A percentile compares a stretch with the other conserved stretches of the same genome.
Conservation (phyloP, 2,113 vertebrate species). For the Eleginops maclovinus region DNA sequence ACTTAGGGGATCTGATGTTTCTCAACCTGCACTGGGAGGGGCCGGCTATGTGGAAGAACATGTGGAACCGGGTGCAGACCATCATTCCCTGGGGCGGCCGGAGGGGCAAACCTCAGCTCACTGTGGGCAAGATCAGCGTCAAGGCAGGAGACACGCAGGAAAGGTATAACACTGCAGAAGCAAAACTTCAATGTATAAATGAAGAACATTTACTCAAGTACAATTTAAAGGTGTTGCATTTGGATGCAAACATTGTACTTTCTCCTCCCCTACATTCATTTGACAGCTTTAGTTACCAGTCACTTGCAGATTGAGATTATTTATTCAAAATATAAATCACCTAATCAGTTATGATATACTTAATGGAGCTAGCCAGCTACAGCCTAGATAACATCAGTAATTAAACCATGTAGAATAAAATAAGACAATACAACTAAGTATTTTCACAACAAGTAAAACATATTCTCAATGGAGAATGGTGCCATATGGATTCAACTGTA, state of each 20-base stretch:
- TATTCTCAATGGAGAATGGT: not conserved
- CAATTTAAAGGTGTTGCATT: no score
- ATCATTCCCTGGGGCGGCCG: constrained; percentile 86
- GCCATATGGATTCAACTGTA: not conserved
- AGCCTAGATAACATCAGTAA: no score
- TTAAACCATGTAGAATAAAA: no score
- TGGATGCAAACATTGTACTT: no score
- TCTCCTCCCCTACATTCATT: no score
- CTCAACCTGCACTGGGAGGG: constrained; percentile 90
- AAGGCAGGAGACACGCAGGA: constrained; percentile 94
- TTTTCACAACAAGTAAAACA: not conserved
- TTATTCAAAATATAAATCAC: no score
- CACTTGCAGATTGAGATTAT: no score
- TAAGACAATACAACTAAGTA: not conserved
- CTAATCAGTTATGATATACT: no score
- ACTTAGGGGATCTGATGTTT: constrained; percentile 90
- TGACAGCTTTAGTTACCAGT: no score
- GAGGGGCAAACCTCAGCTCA: constrained; percentile 77
- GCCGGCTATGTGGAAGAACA: constrained; percentile 85
- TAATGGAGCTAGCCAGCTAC: no score
- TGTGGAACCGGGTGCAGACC: constrained; percentile 90
- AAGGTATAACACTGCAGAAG: constrained; percentile 80
- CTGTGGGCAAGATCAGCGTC: constrained; percentile 85
- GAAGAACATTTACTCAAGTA: not conserved
- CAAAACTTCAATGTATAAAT: not conserved